Conservation (phyloP, 2,113 vertebrate genomes). For the Oostethus manadensis region DNA sequence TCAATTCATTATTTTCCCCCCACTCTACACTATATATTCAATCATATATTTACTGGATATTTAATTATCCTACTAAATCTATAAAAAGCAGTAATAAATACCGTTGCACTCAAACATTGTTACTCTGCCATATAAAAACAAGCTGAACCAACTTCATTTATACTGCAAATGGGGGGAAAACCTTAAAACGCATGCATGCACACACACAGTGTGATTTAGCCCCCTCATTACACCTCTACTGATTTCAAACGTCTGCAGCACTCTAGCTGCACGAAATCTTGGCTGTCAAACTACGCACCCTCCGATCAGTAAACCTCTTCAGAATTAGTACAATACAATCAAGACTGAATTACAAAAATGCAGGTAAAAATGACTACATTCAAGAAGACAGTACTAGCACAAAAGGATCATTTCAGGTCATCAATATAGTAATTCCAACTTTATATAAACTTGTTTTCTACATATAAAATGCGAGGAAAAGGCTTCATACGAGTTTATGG, state of each 20-base stretch:
- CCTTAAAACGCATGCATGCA: constrained; percentile 15
- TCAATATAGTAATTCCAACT: constrained; percentile 73
- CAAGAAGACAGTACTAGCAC: constrained; percentile 80
- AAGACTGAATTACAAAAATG: constrained; percentile 82
- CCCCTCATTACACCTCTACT: not conserved
- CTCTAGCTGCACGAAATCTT: constrained; percentile 40
- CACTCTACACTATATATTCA: not conserved
- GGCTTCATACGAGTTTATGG: constrained; percentile 51
- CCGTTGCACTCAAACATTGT: constrained; percentile 60
- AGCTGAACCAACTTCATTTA: constrained; percentile 52
- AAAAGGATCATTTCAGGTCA: constrained; percentile 72
- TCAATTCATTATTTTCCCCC: too few species aligned
- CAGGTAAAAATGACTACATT: constrained; percentile 84
- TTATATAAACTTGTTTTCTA: constrained; percentile 74
- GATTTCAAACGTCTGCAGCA: not conserved
- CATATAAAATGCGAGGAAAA: constrained; percentile 65
- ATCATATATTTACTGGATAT: constrained; percentile 43
- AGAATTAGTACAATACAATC: constrained; percentile 70
- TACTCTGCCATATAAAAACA: constrained; percentile 54
- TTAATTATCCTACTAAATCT: constrained; percentile 60
- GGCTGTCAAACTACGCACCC: constrained; percentile 58
- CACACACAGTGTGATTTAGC: not conserved
- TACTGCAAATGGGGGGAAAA: constrained; percentile 40
- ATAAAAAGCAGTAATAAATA: constrained; percentile 72
- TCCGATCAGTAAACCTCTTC: constrained; percentile 64